These are phyloP conservation scores for Lamprologus lemairii DNA, from an alignment of 2,113 vertebrate genomes.

Conservation along the genomic window DNA sequence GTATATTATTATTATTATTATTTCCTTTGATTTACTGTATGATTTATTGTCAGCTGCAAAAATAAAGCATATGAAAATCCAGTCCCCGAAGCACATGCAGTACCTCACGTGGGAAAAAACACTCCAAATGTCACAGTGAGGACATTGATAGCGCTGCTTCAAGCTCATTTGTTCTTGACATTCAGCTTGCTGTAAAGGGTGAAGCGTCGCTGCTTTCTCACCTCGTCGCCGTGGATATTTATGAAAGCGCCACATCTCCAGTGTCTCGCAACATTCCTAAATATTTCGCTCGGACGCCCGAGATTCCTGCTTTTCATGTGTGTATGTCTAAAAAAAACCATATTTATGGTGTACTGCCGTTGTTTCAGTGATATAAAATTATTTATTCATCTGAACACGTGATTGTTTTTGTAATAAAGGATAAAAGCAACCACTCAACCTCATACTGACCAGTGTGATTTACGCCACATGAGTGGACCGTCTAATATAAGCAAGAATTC, in stretches of 20 bases:
- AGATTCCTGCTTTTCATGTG: not conserved
- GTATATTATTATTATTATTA: slow-evolving; percentile 56
- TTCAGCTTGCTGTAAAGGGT: not conserved
- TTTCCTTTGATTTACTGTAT: slow-evolving; percentile 69
- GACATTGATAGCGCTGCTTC: not conserved
- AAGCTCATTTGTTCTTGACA: slow-evolving; percentile 12
- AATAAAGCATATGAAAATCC: slow-evolving; percentile 64
- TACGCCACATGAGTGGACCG: not conserved
- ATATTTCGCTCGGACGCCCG: not conserved
- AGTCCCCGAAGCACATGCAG: slow-evolving; percentile 33
- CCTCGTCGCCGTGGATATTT: not conserved
- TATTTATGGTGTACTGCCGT: not conserved
- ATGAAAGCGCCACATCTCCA: not conserved
- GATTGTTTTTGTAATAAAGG: not conserved
- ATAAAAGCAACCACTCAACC: not conserved
- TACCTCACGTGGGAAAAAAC: slow-evolving; percentile 1
- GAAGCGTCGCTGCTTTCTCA: not conserved
- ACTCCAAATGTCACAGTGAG: not conserved
- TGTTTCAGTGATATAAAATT: not conserved
- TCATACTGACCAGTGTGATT: not conserved
- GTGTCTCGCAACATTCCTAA: not conserved
- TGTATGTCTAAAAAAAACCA: not conserved
- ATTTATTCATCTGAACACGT: not conserved
- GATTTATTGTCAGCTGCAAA: slow-evolving; percentile 67
- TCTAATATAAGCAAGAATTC: not conserved